Percentiles rank a stretch among this genome's conserved stretches.
Evolutionary conservation across 2,113 vertebrate genomes (phyloP).

Genomic region (Aleadryas rufinucha): DNA sequence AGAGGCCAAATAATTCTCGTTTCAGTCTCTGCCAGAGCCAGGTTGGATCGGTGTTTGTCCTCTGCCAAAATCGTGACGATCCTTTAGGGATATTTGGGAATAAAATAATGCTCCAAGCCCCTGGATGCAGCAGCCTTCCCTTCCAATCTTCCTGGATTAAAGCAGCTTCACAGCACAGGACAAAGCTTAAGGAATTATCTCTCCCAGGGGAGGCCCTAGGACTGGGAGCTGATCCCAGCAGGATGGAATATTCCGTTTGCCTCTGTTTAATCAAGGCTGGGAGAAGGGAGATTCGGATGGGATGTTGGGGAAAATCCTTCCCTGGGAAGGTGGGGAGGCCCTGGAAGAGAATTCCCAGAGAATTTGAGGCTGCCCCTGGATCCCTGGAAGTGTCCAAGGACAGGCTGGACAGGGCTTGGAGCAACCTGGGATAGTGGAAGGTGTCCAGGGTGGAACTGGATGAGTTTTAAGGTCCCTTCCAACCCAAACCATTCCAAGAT

Average conservation of each 20-base stretch:
- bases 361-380: neutral
- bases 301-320: neutral
- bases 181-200: neutral
- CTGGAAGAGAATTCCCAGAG: neutral
- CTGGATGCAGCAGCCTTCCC: neutral
- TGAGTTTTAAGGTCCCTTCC: neutral
- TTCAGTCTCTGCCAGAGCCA: accelerated
- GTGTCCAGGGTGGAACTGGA: neutral
- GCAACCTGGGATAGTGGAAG: accelerated
- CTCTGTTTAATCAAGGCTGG: neutral
- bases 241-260: neutral
- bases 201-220: neutral
- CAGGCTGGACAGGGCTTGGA: neutral
- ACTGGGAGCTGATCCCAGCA: neutral
- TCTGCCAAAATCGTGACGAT: neutral
- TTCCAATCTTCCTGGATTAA: accelerated
- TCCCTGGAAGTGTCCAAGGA: neutral
- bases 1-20: neutral
- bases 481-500: neutral
- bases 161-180: neutral
- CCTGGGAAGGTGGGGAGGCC: neutral
- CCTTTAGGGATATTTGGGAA: neutral
- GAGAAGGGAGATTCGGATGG: neutral
- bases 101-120: neutral
- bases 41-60: neutral